These are phyloP conservation scores for Eretmodus cyanostictus DNA, from an alignment of 2,113 vertebrate genomes.

Conservation along the genomic window DNA sequence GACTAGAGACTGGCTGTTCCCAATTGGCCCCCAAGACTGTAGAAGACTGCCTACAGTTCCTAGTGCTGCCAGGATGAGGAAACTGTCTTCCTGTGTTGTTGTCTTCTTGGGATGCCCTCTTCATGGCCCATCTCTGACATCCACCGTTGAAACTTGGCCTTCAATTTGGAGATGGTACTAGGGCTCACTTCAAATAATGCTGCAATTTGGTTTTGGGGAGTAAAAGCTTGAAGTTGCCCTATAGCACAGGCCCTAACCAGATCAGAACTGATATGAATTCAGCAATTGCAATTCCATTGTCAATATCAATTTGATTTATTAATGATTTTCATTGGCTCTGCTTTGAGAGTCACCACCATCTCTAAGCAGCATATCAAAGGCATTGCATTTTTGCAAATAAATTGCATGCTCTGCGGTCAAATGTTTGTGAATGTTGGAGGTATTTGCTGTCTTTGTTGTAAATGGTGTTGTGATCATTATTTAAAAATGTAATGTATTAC, in stretches of 20 bases:
- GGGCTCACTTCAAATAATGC: background rate
- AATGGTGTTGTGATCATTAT: background rate
- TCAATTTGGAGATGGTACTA: background rate
- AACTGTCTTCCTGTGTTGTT: background rate
- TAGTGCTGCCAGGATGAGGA: background rate
- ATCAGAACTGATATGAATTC: background rate
- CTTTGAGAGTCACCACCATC: background rate
- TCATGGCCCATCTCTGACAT: background rate
- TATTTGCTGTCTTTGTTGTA: background rate
- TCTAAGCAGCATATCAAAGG: background rate
- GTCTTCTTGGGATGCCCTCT: background rate
- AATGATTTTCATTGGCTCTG: background rate
- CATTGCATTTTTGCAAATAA: background rate
- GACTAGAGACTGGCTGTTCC: background rate
- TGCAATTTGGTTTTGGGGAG: background rate
- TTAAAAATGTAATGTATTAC: background rate
- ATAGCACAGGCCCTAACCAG: background rate
- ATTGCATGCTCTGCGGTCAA: background rate
- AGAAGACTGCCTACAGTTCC: background rate
- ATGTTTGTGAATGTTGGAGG: background rate
- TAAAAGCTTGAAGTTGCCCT: background rate
- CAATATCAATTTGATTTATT: background rate
- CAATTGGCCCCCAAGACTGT: background rate
- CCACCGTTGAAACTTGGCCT: background rate
- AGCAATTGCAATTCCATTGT: background rate